These are phyloP conservation scores for Muschampia plurimacula DNA, from an alignment of 2,888 invertebrate species.

Conservation along the genomic window DNA sequence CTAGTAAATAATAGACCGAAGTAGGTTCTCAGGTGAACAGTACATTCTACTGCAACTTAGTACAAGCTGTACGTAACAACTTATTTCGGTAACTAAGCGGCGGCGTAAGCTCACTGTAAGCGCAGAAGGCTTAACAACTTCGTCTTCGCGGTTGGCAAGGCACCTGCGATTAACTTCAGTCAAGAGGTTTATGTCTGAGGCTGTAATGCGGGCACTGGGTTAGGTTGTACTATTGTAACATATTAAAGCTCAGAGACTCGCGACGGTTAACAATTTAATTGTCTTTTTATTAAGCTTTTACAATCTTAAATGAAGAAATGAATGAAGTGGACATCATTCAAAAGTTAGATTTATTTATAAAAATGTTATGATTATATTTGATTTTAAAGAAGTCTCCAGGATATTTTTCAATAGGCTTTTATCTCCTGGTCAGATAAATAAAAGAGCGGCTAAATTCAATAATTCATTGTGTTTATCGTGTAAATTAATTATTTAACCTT, in stretches of 20 bases:
- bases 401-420: not conserved
- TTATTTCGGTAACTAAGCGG: slow-evolving; percentile 34
- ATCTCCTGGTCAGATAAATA: not conserved
- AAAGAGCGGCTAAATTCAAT: not conserved
- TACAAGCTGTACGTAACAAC: slow-evolving; percentile 14
- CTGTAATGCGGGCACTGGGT: slow-evolving; percentile 16
- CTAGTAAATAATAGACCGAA: not conserved
- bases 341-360: not conserved
- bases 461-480: too few relatives aligned
- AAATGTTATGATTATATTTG: not conserved
- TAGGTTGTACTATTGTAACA: not conserved
- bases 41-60: not conserved
- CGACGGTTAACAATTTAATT: not conserved
- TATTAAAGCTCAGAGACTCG: not conserved
- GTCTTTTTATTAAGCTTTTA: not conserved
- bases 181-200: slow-evolving; percentile 33
- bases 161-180: slow-evolving; percentile 37
- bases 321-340: too few relatives aligned
- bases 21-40: not conserved
- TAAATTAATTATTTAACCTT: too few relatives aligned
- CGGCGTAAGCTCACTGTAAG: slow-evolving; percentile 29
- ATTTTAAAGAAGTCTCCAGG: not conserved
- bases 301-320: too few relatives aligned
- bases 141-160: slow-evolving; percentile 36
- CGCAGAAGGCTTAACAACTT: slow-evolving; percentile 38